Conservation (phyloP, 2,113 vertebrate genomes). For the Poeciliopsis turrubarensis region DNA sequence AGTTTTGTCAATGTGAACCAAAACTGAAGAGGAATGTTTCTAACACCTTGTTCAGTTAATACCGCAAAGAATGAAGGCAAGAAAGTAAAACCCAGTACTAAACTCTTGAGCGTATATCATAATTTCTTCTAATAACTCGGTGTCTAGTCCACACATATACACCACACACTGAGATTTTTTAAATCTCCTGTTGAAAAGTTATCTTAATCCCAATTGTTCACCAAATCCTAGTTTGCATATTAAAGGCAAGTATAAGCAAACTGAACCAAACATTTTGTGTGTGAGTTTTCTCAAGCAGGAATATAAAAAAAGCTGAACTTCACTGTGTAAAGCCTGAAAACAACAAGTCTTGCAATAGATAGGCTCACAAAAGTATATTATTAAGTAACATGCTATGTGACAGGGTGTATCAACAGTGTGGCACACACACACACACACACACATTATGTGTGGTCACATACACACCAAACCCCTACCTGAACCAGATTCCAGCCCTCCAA, state of each 20-base stretch:
- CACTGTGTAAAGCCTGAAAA: background rate
- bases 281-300: background rate
- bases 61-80: too few species aligned
- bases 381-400: too few species aligned
- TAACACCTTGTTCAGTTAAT: too few species aligned
- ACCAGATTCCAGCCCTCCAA: conserved; percentile 98
- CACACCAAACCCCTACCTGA: conserved; percentile 85
- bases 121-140: too few species aligned
- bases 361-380: background rate
- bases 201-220: too few species aligned
- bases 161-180: background rate
- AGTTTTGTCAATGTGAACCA: too few species aligned
- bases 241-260: background rate
- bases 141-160: too few species aligned
- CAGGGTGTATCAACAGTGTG: too few species aligned
- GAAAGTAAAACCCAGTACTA: too few species aligned
- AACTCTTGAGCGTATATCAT: too few species aligned
- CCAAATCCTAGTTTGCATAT: background rate
- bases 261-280: background rate
- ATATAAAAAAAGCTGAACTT: background rate
- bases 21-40: too few species aligned
- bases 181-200: background rate
- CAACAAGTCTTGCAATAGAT: background rate
- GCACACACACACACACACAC: background rate
- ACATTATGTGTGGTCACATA: background rate